Evolutionary conservation across 2,113 vertebrate species (phyloP), one percentile per base, ranked within the genome.

Genomic region (Tachycineta bicolor): DNA sequence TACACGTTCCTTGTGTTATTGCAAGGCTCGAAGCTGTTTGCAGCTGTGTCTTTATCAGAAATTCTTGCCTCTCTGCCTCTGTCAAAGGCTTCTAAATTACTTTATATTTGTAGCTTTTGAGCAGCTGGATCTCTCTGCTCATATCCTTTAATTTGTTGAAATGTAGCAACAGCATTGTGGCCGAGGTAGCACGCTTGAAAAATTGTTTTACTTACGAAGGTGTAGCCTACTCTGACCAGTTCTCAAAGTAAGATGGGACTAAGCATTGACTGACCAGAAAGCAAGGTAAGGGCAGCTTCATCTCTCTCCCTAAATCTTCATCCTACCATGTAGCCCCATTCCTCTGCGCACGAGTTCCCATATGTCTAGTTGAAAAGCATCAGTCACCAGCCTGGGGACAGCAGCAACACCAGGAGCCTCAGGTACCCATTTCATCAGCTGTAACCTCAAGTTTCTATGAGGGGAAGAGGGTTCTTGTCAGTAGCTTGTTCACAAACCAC

Each of bases 21-120:
- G 95, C 95, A 92, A 94, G 85, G 93, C 92, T 97, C 0, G 82
- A 91, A 97, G 95, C 87, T 97, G 93, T 90, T 94, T 97, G 94
- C 90, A 89, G 86, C 88, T 93, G 83, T 89, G 90, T 94, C 92
- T 96, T 94, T 96, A 96, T 95, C 92, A 96, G 76, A 95, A 94
- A 97, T 93, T 96, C 90, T 95, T 96, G 82, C 92, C 85, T 96
- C 65, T 68, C 83, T 90, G 68, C 64, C 64, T 96, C 91, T 92
- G 79, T 94, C 85, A 94, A 86, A 96, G 64, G 82, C 76, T 97
- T 97, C 94, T 83, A 90, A 95, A 97, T 97, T 97, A 88, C 93
- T 97, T 95, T 90, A 46, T 95, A 83, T 96, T 86, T 96, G 93
- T 95, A 92, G 71, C 68, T 92, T 96, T 93, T 75, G 88, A 96